Base-by-base conservation (phyloP, 2,113 vertebrate species). In the Gadus macrocephalus region DNA sequence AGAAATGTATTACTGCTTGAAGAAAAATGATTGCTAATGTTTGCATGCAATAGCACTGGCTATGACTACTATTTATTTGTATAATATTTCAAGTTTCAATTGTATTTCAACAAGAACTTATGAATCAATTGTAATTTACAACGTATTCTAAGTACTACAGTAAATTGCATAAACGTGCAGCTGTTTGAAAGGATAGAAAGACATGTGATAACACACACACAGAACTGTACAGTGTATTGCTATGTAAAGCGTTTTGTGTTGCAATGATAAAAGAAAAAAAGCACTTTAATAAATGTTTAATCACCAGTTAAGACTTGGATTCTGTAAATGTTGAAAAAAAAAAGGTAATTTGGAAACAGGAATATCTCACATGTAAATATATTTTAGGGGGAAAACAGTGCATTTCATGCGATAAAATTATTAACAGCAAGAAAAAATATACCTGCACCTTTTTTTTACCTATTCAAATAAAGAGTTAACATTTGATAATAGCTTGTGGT, bases 31-130 rank as follows among this genome's bases (percentile, higher is more conserved):
- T 79, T 91, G 92, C 92, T 89, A 87, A 92, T 91, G 91, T 92
- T 91, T 92, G 92, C 92, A 93, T 93, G 92, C 91, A 79, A 88
- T 92, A 90, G 89, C 91, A 85, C 85, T 77, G 91, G 92, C 91
- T 91, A 91, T 91, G 91, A 92, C 91, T 92, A 92, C 92, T 93
- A 93, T 93, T 93, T 93, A 92, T 93, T 93, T 93, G 89, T 93
- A 93, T 91, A 85, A 91, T 92, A 92, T 90, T 89, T 90, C 90
- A 90, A 90, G 87, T 91, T 92, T 92, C 87, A 90, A 90, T 88
- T 91, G 88, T 92, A 91, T 89, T 91, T 90, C 87, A 83, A 89
- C 85, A 78, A 74, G 79, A 86, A 88, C 83, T 86, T 81, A 89
- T 87, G 73, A 85, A 81, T 85, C 87, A 89, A 91, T 86, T 91